Percentiles rank a stretch among this genome's conserved stretches.
Evolutionary conservation across 2,113 vertebrate genomes (phyloP).

Genomic region (Cepphus grylle): DNA sequence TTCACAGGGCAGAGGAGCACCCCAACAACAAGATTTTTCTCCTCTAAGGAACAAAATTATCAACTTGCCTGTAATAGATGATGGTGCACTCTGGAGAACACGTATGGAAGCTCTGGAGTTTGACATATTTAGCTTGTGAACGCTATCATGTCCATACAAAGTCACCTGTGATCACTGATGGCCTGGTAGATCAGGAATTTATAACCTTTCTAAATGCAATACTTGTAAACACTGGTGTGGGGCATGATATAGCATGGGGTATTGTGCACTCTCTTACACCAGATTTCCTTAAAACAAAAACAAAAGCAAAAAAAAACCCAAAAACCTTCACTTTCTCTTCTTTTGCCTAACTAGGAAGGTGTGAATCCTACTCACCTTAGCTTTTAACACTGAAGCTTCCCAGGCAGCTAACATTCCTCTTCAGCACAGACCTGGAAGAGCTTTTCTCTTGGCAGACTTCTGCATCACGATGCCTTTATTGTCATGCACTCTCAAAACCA

Average conservation of each 20-base stretch:
- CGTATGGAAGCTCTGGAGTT: neutral
- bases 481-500: neutral
- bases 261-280: neutral
- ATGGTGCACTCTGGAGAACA: neutral
- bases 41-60: neutral
- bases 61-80: neutral
- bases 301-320: neutral
- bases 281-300: neutral
- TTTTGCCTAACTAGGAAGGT: neutral
- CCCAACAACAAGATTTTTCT: neutral
- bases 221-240: neutral
- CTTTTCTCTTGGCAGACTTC: neutral
- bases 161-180: neutral
- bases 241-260: neutral
- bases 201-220: neutral
- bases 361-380: neutral
- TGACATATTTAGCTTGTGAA: neutral
- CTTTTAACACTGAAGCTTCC: neutral
- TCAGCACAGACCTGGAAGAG: neutral
- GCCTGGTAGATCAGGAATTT: neutral
- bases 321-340: neutral
- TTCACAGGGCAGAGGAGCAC: neutral
- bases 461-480: neutral
- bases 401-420: neutral
- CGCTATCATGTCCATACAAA: fast-evolving